phyloP scores from a whole-genome alignment of 2,888 invertebrate genomes.

The Gonocerus acuteangulatus region DNA sequence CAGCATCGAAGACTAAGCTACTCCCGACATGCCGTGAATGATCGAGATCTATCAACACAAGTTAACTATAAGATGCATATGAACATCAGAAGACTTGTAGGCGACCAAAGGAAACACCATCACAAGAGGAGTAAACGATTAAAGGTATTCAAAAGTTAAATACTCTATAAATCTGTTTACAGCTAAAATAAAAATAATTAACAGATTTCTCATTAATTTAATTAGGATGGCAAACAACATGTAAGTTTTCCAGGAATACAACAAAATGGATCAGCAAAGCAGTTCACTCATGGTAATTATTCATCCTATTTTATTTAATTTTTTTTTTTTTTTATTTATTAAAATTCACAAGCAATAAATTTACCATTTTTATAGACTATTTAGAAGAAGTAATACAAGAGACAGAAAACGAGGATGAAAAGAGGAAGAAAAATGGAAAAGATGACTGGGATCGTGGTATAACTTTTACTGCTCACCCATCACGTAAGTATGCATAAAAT shows the following conservation, averaged over 20 bases:
- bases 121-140: conserved; percentile 72
- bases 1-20: conserved; percentile 85
- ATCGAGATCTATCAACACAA: conserved; percentile 77
- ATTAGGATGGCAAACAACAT: conserved; percentile 79
- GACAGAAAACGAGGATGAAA: conserved; percentile 49
- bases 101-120: conserved; percentile 69
- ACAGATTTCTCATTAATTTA: conserved; percentile 35
- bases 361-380: conserved; percentile 55
- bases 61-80: conserved; percentile 83
- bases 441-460: conserved; percentile 81
- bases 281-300: conserved; percentile 71
- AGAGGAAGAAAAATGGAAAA: conserved; percentile 40
- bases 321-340: not conserved
- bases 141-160: conserved; percentile 63
- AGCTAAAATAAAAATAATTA: too few relatives aligned
- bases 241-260: conserved; percentile 85
- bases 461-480: conserved; percentile 81
- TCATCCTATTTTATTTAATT: conserved; percentile 26
- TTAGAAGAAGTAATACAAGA: conserved; percentile 75
- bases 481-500: conserved; percentile 50
- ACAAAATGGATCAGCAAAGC: conserved; percentile 80
- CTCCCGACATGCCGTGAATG: conserved; percentile 84
- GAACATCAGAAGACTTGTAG: conserved; percentile 79
- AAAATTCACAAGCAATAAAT: too few relatives aligned
- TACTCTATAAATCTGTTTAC: not conserved